Percentiles rank a stretch among this genome's conserved stretches.
Evolutionary conservation across 2,113 vertebrate species (phyloP).

Genomic region (Neogobius melanostomus): DNA sequence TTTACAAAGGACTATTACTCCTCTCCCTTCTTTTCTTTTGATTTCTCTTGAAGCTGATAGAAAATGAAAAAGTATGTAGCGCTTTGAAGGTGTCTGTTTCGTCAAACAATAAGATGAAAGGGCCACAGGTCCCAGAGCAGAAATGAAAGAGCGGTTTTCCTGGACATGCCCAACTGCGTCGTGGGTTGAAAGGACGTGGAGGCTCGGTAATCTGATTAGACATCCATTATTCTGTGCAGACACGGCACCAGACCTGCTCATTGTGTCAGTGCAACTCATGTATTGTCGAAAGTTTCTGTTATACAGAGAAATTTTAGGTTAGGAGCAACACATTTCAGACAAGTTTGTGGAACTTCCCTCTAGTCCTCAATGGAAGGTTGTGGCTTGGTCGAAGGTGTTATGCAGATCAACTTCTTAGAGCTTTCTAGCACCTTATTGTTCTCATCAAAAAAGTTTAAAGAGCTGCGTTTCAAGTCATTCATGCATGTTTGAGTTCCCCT

Average conservation of each 20-base stretch:
- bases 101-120: constrained; percentile 60
- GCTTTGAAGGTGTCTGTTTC: constrained; percentile 60
- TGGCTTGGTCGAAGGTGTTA: no score
- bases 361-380: no score
- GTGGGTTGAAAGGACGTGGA: constrained; percentile 49
- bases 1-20: constrained; percentile 10
- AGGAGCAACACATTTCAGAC: no score
- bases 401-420: no score
- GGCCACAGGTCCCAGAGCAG: constrained; percentile 25
- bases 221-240: constrained; percentile 47
- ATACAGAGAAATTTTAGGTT: neutral
- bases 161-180: constrained; percentile 43
- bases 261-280: constrained; percentile 6
- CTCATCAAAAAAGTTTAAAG: no score
- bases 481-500: no score
- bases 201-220: constrained; percentile 51
- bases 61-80: constrained; percentile 29
- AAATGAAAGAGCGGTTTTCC: constrained; percentile 41
- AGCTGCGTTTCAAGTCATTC: no score
- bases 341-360: no score
- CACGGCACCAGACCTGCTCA: constrained; percentile 18
- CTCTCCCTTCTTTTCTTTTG: constrained; percentile 23
- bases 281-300: neutral
- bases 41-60: constrained; percentile 43
- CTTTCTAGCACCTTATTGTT: no score